A percentile compares a stretch with the other conserved stretches of the same genome.
These are phyloP conservation scores for Cephus nigrinus DNA, from an alignment of 2,888 invertebrate genomes.

Conservation along the genomic window DNA sequence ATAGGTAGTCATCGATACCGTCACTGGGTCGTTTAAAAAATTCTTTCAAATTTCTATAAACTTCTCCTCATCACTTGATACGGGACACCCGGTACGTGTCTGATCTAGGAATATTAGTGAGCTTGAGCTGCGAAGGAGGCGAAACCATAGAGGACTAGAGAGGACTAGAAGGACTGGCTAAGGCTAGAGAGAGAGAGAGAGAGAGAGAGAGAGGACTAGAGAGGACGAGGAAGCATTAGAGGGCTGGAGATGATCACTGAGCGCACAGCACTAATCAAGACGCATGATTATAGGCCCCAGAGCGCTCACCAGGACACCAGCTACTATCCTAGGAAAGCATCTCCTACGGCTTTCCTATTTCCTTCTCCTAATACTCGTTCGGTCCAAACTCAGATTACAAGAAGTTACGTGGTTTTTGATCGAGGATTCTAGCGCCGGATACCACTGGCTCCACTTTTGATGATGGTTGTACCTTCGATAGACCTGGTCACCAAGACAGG, in stretches of 20 bases:
- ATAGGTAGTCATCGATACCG: no score
- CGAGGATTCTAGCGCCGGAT: neutral
- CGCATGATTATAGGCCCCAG: constrained; percentile 65
- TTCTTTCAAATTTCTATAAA: neutral
- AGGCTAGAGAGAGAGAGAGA: constrained; percentile 39
- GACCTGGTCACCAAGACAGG: neutral
- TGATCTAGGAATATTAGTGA: constrained; percentile 49
- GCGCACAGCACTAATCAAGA: constrained; percentile 64
- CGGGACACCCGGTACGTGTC: constrained; percentile 37
- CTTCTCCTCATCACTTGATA: neutral
- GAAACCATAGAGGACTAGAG: constrained; percentile 16
- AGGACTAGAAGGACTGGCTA: constrained; percentile 6
- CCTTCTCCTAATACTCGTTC: neutral
- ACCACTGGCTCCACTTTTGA: neutral
- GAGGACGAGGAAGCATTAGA: constrained; percentile 38
- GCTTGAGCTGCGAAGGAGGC: constrained; percentile 41
- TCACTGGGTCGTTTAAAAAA: neutral
- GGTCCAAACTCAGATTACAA: neutral
- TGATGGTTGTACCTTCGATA: neutral
- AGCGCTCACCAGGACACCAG: constrained; percentile 42
- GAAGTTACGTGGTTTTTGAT: neutral
- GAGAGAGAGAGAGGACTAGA: constrained; percentile 43
- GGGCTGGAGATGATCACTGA: constrained; percentile 62
- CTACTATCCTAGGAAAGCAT: neutral
- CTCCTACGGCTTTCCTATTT: neutral